Conservation (phyloP, 2,113 vertebrate genomes). For the Pardalotus punctatus region DNA sequence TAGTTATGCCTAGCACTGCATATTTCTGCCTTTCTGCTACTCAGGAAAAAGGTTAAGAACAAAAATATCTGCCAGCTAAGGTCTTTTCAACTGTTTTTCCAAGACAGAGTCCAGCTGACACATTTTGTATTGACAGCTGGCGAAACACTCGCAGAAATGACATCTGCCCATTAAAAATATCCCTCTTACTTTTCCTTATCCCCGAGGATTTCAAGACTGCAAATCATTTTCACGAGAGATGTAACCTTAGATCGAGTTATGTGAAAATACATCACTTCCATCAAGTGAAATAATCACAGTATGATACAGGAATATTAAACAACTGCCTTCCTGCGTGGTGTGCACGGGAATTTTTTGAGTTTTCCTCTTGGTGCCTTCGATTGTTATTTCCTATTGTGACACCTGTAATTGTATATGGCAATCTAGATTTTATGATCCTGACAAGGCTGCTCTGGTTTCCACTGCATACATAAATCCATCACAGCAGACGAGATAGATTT, state of each 20-base stretch:
- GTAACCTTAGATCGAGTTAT: slow-evolving; percentile 14
- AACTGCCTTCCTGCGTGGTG: background rate
- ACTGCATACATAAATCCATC: slow-evolving; percentile 47
- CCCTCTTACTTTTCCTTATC: background rate
- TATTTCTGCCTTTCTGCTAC: slow-evolving; percentile 28
- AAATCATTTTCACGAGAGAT: background rate
- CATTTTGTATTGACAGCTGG: slow-evolving; percentile 18
- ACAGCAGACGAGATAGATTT: slow-evolving; percentile 22
- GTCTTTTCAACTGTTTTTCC: background rate
- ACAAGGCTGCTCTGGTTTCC: slow-evolving; percentile 39
- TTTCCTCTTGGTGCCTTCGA: background rate
- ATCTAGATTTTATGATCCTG: slow-evolving; percentile 58
- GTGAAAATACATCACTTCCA: slow-evolving; percentile 27
- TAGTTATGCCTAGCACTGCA: background rate
- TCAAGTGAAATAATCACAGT: slow-evolving; percentile 15
- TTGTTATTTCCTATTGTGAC: slow-evolving; percentile 65
- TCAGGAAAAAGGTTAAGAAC: background rate
- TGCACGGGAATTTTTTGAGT: background rate
- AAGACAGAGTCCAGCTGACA: slow-evolving; percentile 2
- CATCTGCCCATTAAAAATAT: slow-evolving; percentile 8
- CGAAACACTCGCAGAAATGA: background rate
- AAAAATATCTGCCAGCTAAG: slow-evolving; percentile 24
- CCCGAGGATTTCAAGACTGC: background rate
- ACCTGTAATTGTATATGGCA: slow-evolving; percentile 51
- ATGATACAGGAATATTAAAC: slow-evolving; percentile 22